phyloP scores from a whole-genome alignment of 2,888 invertebrate genomes.

The Parnassius mnemosyne region DNA sequence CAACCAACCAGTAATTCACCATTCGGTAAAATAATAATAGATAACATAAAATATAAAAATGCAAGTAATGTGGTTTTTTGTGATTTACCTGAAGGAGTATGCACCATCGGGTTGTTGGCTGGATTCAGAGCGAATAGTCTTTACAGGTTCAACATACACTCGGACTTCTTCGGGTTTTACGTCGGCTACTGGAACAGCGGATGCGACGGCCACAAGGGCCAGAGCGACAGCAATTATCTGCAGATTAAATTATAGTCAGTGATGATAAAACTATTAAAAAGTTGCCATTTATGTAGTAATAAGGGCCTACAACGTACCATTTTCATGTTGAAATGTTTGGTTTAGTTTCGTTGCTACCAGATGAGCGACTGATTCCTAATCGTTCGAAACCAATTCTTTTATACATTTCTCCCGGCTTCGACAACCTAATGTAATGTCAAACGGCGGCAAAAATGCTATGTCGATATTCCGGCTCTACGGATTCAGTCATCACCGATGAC shows the following conservation, averaged over 20 bases:
- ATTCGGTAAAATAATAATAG: no score
- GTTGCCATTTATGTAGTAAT: no score
- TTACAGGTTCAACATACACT: slow-evolving; percentile 26
- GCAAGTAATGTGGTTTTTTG: no score
- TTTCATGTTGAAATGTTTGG: slow-evolving; percentile 63
- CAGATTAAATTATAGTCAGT: slow-evolving; percentile 23
- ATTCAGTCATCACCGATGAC: slow-evolving; percentile 46
- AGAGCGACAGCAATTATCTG: slow-evolving; percentile 53
- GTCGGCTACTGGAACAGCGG: slow-evolving; percentile 47
- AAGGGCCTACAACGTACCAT: slow-evolving; percentile 50
- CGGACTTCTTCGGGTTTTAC: slow-evolving; percentile 18
- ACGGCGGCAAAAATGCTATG: slow-evolving; percentile 58
- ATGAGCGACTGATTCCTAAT: slow-evolving; percentile 65
- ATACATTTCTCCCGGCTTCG: slow-evolving; percentile 61
- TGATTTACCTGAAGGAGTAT: slow-evolving; percentile 49
- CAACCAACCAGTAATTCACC: no score
- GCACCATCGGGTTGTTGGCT: slow-evolving; percentile 51
- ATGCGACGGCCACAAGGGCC: slow-evolving; percentile 56
- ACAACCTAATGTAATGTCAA: slow-evolving; percentile 65
- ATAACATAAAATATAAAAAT: no score
- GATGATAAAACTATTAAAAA: slow-evolving; percentile 1
- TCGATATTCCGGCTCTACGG: slow-evolving; percentile 58
- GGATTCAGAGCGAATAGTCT: slow-evolving; percentile 49
- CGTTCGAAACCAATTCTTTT: slow-evolving; percentile 61
- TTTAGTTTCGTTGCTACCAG: slow-evolving; percentile 53